A percentile compares a stretch with the other conserved stretches of the same genome.
Conservation (phyloP, 2,888 invertebrate species). For the Yponomeuta malinellus region DNA sequence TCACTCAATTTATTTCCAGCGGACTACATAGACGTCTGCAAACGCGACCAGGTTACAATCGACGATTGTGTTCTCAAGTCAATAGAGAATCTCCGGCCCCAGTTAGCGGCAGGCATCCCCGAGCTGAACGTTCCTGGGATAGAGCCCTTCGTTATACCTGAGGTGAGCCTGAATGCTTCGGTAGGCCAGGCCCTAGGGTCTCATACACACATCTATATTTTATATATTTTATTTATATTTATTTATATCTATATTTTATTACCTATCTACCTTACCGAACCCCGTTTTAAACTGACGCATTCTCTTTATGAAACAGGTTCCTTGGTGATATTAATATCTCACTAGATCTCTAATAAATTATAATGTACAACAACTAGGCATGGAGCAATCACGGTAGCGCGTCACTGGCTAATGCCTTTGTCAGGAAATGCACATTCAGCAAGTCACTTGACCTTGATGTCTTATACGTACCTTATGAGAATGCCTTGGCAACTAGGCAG, state of each 20-base stretch:
- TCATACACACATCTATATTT: too few species aligned
- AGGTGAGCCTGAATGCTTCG: conserved; percentile 50
- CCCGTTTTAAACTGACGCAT: too few species aligned
- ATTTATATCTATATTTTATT: too few species aligned
- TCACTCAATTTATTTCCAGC: conserved; percentile 60
- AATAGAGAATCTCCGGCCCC: conserved; percentile 74
- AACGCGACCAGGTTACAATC: conserved; percentile 77
- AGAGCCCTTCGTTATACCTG: conserved; percentile 81
- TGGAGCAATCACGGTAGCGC: background rate
- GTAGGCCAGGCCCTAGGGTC: too few species aligned
- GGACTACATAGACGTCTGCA: conserved; percentile 79
- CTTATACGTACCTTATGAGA: background rate
- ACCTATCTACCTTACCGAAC: too few species aligned
- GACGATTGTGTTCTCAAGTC: conserved; percentile 78
- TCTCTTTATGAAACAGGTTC: background rate
- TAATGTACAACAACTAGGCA: background rate
- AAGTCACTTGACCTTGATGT: background rate
- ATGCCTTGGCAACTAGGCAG: background rate
- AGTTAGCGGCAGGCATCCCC: conserved; percentile 78
- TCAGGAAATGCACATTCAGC: conserved; percentile 1
- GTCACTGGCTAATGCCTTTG: background rate
- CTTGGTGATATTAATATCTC: background rate
- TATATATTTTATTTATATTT: too few species aligned
- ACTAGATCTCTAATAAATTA: background rate
- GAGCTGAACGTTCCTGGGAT: conserved; percentile 81